phyloP scores from a whole-genome alignment of 2,113 vertebrate genomes.

The Verasper variegatus region DNA sequence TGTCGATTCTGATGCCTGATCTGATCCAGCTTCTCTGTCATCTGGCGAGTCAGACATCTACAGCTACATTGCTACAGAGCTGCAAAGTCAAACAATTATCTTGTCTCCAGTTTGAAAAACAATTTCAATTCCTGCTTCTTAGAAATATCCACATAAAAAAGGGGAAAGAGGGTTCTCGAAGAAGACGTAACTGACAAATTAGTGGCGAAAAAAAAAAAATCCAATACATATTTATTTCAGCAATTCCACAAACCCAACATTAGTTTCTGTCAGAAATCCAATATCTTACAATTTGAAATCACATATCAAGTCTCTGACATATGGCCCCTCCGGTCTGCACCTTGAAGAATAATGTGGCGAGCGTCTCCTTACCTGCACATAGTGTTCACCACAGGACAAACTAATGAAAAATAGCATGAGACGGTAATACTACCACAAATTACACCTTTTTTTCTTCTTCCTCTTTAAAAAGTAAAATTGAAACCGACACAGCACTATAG shows the following conservation, averaged over 20 bases:
- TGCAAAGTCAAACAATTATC: conserved; percentile 25
- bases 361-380: conserved; percentile 41
- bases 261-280: conserved; percentile 53
- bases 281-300: conserved; percentile 59
- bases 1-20: conserved; percentile 33
- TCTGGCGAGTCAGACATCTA: conserved; percentile 15
- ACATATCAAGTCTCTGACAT: conserved; percentile 50
- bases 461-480: conserved; percentile 49
- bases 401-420: conserved; percentile 61
- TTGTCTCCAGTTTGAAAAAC: not conserved
- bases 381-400: conserved; percentile 46
- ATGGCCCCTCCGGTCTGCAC: conserved; percentile 32
- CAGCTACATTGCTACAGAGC: conserved; percentile 22
- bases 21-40: conserved; percentile 30
- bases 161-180: not conserved
- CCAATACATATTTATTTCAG: conserved; percentile 19
- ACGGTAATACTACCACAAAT: conserved; percentile 57
- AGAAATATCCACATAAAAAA: conserved; percentile 14
- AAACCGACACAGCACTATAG: conserved; percentile 40
- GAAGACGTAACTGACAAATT: conserved; percentile 39
- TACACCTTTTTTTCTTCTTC: conserved; percentile 13
- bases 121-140: not conserved
- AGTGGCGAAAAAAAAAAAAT: conserved; percentile 12
- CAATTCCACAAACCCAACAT: conserved; percentile 44
- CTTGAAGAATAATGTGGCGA: conserved; percentile 45